Base-by-base conservation (phyloP, 2,888 invertebrate genomes). In the Troilus luridus region DNA sequence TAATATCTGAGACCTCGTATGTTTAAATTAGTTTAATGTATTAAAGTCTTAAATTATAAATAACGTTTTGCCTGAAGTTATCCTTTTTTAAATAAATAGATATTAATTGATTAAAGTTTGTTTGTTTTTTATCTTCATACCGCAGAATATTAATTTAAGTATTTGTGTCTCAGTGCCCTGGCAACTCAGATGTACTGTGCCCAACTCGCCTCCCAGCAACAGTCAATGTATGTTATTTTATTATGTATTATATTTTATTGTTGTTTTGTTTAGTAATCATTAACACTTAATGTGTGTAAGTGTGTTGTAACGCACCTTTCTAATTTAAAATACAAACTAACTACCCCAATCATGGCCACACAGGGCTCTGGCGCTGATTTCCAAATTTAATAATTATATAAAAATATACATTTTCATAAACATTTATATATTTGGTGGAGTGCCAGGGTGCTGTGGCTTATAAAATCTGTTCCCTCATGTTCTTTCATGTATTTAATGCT, bases 151-250 rank as follows among this genome's bases (percentile, higher is more conserved):
- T 90, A 90, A 90, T 77, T 72, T 90, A 77, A 90, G 90, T 72
- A 90, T 67, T 91, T 89, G 85, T 96, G 97, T 96, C 96, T 96
- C 97, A 98, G 98, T 97, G 98, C 98, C 97, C 97, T 98, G 96
- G 98, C 98, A 96, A 97, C 97, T 96, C 98, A 98, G 97, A 98
- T 98, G 97, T 97, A 97, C 96, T 97, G 97, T 95, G 96, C 97
- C 95, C 97, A 97, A 96, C 96, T 97, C 95, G 97, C 97, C 95
- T 97, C 97, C 95, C 97, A 97, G 96, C 97, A 97, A 96, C 97
- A 97, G 96, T 97, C 97, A 96, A 98, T 97, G 98, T 98, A 98
- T 96, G 97, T 97, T 92, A 90, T 77, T 58, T 62, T 8, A 81
- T 90, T 90, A 67, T 85, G 60, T 90, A 88, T 59, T 90, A 85